phyloP scores from a whole-genome alignment of 2,113 vertebrate genomes.

The Muntiacus muntjak region DNA sequence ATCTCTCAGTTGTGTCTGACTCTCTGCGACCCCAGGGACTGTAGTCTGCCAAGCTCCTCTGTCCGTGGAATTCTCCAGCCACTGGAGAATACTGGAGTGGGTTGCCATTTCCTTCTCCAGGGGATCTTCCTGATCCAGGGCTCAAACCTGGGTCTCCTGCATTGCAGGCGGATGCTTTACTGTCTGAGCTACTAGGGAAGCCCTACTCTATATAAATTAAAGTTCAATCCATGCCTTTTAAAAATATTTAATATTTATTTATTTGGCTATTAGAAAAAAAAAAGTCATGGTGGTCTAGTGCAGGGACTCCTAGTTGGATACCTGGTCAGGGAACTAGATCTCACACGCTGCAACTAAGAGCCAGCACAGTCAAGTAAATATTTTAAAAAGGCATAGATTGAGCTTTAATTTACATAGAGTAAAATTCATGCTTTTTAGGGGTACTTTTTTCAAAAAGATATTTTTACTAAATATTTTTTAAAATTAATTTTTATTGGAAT shows the following conservation, averaged over 20 bases:
- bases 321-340: not conserved
- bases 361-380: not conserved
- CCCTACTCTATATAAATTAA: not conserved
- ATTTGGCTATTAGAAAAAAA: not conserved
- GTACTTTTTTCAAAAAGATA: not conserved
- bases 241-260: not conserved
- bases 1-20: not conserved
- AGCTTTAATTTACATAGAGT: not conserved
- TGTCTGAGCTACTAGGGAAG: not conserved
- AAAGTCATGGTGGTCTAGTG: not conserved
- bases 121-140: not conserved
- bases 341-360: not conserved
- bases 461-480: not conserved
- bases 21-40: not conserved
- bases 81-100: not conserved
- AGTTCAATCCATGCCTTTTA: not conserved
- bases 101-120: not conserved
- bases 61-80: not conserved
- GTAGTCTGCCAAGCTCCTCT: not conserved
- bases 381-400: not conserved
- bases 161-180: not conserved
- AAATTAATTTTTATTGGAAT: not conserved
- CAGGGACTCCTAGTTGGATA: not conserved
- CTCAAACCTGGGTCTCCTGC: not conserved
- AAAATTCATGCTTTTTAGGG: not conserved